Conservation (phyloP, 2,797 vertebrate species). For the Rhincodon typus region DNA sequence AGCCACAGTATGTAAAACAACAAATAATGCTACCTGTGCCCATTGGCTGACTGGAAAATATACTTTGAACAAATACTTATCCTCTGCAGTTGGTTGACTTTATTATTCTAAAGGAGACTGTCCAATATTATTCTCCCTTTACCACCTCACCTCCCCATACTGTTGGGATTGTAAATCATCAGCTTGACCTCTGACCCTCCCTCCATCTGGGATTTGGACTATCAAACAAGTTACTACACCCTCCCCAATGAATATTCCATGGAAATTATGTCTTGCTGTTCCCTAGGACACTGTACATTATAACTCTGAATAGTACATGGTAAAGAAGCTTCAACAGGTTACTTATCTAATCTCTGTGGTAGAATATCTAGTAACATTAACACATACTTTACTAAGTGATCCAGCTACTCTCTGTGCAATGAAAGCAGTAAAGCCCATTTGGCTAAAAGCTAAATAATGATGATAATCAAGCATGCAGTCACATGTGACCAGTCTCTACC, state of each 20-base stretch:
- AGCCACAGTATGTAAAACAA: neutral
- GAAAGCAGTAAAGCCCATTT: neutral
- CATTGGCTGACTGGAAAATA: neutral
- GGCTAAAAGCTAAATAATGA: neutral
- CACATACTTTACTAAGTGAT: neutral
- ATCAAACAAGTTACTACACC: neutral
- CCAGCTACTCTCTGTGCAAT: neutral
- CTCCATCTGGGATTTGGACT: neutral
- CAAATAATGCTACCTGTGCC: neutral
- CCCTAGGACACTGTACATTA: neutral
- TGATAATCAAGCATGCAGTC: no score
- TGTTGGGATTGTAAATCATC: neutral
- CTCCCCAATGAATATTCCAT: neutral
- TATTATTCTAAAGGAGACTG: neutral
- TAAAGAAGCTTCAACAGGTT: neutral
- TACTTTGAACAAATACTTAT: neutral
- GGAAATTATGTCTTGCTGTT: neutral
- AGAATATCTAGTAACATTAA: neutral
- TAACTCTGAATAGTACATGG: neutral
- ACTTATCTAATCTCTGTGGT: neutral
- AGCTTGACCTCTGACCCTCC: neutral
- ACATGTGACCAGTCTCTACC: no score
- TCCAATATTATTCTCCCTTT: neutral
- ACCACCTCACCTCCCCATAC: neutral
- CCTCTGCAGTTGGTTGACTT: neutral